Conservation (phyloP, 2,888 invertebrate species). For the Aphidoletes aphidimyza region DNA sequence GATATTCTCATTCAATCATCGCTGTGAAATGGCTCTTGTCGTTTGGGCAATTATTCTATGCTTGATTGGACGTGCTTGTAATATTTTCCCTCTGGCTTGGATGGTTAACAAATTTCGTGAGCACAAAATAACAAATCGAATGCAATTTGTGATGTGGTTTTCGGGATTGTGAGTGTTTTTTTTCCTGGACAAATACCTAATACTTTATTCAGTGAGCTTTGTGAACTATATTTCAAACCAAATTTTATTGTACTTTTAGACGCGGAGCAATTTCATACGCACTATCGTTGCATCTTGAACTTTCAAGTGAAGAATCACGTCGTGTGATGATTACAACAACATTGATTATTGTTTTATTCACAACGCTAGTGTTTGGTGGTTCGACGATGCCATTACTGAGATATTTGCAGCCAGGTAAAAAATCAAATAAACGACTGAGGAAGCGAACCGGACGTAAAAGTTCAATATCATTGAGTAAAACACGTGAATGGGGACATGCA, state of each 20-base stretch:
- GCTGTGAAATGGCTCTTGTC: constrained; percentile 90
- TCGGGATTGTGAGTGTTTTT: too few species aligned
- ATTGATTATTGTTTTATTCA: constrained; percentile 96
- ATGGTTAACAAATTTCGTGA: constrained; percentile 95
- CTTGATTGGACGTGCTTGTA: constrained; percentile 92
- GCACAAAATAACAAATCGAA: constrained; percentile 96
- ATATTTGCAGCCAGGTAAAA: constrained; percentile 75
- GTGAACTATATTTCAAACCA: too few species aligned
- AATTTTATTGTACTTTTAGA: too few species aligned
- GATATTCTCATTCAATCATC: constrained; percentile 89
- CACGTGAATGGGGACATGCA: constrained; percentile 96
- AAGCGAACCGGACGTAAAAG: constrained; percentile 70
- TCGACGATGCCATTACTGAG: constrained; percentile 97
- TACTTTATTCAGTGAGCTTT: too few species aligned
- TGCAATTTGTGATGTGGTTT: constrained; percentile 99
- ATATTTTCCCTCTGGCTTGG: constrained; percentile 94
- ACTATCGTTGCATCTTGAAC: constrained; percentile 91
- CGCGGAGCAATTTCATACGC: constrained; percentile 99
- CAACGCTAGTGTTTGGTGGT: constrained; percentile 94
- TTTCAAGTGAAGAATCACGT: constrained; percentile 88
- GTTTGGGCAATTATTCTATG: constrained; percentile 95
- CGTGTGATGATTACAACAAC: constrained; percentile 98
- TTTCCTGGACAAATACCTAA: too few species aligned
- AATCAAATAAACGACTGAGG: constrained; percentile 59
- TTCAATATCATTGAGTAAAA: constrained; percentile 95